Conservation (phyloP, 2,113 vertebrate genomes). For the Sarotherodon lohbergeri region DNA sequence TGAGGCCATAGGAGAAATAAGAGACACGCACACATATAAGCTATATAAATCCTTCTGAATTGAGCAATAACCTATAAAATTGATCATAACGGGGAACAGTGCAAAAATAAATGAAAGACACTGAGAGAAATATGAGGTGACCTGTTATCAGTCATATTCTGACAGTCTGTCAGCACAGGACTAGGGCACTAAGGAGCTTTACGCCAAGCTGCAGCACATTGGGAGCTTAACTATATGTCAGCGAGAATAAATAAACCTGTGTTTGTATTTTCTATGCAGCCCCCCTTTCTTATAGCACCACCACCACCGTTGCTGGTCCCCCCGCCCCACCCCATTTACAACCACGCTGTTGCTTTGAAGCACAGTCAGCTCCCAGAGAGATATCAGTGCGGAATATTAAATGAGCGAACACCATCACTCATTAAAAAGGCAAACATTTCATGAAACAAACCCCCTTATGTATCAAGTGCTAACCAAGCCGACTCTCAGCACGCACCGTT, state of each 20-base stretch:
- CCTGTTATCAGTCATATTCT: slow-evolving; percentile 51
- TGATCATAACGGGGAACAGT: not conserved
- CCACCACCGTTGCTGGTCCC: not conserved
- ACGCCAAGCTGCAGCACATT: slow-evolving; percentile 31
- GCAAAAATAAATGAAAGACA: not conserved
- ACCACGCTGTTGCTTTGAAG: slow-evolving; percentile 63
- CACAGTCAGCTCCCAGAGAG: slow-evolving; percentile 52
- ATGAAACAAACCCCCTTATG: slow-evolving; percentile 61
- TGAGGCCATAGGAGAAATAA: not conserved
- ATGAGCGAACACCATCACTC: slow-evolving; percentile 64
- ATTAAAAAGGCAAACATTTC: slow-evolving; percentile 69
- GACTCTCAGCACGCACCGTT: not conserved
- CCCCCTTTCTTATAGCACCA: not conserved
- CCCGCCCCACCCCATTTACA: slow-evolving; percentile 44
- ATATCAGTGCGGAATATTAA: slow-evolving; percentile 65
- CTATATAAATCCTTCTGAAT: not conserved
- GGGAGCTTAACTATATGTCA: slow-evolving; percentile 57
- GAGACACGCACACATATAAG: not conserved
- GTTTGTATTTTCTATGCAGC: slow-evolving; percentile 56
- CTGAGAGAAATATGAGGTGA: slow-evolving; percentile 23
- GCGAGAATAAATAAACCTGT: slow-evolving; percentile 66
- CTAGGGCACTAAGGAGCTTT: slow-evolving; percentile 59
- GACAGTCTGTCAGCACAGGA: slow-evolving; percentile 38
- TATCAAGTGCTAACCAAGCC: slow-evolving; percentile 41
- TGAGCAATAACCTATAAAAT: slow-evolving; percentile 10